Base-by-base conservation (phyloP, 2,888 invertebrate species). In the Apodemia duryi region DNA sequence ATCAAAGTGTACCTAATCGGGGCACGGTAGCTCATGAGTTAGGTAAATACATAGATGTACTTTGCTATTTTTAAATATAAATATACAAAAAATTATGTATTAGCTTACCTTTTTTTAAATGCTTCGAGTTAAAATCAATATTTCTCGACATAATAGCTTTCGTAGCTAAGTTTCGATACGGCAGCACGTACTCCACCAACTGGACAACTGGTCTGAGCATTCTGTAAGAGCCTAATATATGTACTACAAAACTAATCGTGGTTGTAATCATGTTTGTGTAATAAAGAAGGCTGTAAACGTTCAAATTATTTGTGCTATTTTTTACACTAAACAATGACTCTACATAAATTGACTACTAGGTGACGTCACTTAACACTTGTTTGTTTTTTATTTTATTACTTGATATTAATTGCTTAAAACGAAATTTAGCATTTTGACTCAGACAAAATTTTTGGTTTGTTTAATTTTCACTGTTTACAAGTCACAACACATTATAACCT, bases 71-170 rank as follows among this genome's bases (percentile, higher is more conserved):
- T 6, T 11, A 32, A 13, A 13, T 32, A 32, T 9, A 51, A 61
- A 6, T 21, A 28, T 63, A 61, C 32, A 60, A 38, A 46, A 54
- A 6, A 6, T 6, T 38, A 38, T 38, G 6, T 6, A 38, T 1
- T 35, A 64, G 79, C 85, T 75, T 68, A 89, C 90, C 90, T 81
- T 78, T 85, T 68, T 67, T 78, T 49, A 90, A 77, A 77, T 91
- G 90, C 72, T 84, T 90, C 38, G 84, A 76, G 76, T 91, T 82
- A 68, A 82, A 83, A 69, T 90, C 79, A 41, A 84, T 75, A 66
- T 76, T 82, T 64, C 75, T 74, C 70, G 79, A 81, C 49, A 78
- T 60, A 2, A 60, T 71, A 66, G 82, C 74, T 72, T 73, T 76
- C 21, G 76, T 66, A 61, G 84, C 76, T 86, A 87, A 85, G 67